phyloP scores from a whole-genome alignment of 2,113 vertebrate genomes.

The Cyrtonyx montezumae region DNA sequence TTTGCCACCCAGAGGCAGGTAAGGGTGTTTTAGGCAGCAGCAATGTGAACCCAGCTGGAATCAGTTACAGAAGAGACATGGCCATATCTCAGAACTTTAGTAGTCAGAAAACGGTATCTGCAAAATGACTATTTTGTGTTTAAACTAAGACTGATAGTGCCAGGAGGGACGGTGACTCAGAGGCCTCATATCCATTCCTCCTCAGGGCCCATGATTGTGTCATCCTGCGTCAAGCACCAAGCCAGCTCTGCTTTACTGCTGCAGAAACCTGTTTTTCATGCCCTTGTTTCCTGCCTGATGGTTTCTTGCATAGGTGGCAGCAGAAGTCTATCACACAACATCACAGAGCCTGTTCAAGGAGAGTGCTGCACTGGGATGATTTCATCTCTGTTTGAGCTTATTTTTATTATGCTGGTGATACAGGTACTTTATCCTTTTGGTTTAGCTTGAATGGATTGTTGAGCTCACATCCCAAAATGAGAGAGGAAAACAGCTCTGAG shows the following conservation, averaged over 20 bases:
- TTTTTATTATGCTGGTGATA: background rate
- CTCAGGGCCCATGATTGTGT: background rate
- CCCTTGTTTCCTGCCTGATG: background rate
- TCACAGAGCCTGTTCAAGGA: background rate
- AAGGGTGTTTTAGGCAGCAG: background rate
- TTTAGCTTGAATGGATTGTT: background rate
- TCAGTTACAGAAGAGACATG: accelerated
- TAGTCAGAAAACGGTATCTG: background rate
- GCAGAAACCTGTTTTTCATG: background rate
- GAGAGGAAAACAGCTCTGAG: background rate
- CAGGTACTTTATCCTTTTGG: background rate
- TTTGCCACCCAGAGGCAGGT: background rate
- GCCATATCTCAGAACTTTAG: background rate
- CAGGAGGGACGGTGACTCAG: constrained; percentile 41
- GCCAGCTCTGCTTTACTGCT: background rate
- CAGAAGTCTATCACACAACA: background rate
- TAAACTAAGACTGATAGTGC: background rate
- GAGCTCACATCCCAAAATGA: background rate
- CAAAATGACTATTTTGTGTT: background rate
- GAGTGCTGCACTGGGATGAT: background rate
- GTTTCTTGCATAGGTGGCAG: background rate
- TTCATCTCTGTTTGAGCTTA: background rate
- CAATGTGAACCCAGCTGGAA: background rate
- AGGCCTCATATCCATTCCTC: background rate
- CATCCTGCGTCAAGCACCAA: constrained; percentile 29